Evolutionary conservation across 2,888 invertebrate genomes (phyloP), one percentile per base, ranked within the genome.

Genomic region (Caenorhabditis sp.): DNA sequence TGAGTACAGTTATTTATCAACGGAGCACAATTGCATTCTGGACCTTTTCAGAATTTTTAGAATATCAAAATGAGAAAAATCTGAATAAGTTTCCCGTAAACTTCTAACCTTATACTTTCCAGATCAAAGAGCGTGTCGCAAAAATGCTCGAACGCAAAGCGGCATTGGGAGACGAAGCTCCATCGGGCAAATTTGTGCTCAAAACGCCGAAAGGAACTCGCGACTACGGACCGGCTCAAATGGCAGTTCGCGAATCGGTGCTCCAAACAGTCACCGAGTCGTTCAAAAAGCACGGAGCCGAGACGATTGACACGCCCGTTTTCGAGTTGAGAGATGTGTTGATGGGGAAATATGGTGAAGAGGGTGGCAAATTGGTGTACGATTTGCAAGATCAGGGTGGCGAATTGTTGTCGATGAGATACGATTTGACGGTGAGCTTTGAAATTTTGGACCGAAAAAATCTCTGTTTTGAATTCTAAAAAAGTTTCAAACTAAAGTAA

Each of bases 331-430:
- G 82, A 20, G 85, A 85, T 38, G 83, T 77, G 27, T 90, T 99
- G 61, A 96, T 95, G 23, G 99, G 97, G 58, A 99, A 99, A 90
- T 99, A 99, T 90, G 99, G 99, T 0, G 99, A 99, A 90, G 99
- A 99, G 89, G 95, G 97, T 0, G 95, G 97, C 0, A 99, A 99
- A 88, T 90, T 99, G 12, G 99, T 99, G 70, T 99, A 97, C 89
- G 97, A 99, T 89, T 90, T 99, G 56, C 94, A 94, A 88, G 97
- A 99, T 90, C 97, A 99, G 90, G 99, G 97, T 63, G 99, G 99
- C 31, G 99, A 99, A 90, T 93, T 95, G 70, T 90, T 97, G 56
- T 94, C 97, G 0, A 90, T 99, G 74, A 91, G 99, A 75, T 99
- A 99, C 89, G 99, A 99, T 89, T 90, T 99, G 67, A 99, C 99